Percentiles rank a stretch among this genome's conserved stretches.
phyloP scores from a whole-genome alignment of 2,113 vertebrate genomes.

The Cnemophilus loriae region DNA sequence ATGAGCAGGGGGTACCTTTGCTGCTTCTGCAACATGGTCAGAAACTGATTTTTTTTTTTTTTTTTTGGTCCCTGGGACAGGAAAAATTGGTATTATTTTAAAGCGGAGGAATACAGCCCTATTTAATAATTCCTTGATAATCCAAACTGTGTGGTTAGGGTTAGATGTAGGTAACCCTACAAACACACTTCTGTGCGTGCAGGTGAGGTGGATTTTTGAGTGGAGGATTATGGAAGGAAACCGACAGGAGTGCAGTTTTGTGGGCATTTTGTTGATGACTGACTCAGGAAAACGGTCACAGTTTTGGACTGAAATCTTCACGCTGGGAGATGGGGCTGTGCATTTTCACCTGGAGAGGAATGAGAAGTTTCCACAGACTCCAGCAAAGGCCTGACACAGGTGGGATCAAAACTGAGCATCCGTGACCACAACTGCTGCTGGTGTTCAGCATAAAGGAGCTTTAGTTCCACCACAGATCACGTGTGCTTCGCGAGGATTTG shows the following conservation, averaged over 20 bases:
- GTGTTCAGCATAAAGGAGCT: background rate
- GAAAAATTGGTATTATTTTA: background rate
- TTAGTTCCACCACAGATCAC: background rate
- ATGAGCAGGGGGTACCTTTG: background rate
- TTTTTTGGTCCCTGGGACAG: background rate
- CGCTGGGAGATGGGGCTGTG: accelerated
- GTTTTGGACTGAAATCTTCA: background rate
- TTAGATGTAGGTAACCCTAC: accelerated
- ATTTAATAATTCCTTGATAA: background rate
- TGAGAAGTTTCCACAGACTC: background rate
- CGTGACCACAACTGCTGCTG: background rate
- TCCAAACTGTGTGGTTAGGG: too few species aligned
- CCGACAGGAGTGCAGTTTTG: background rate
- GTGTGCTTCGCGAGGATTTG: background rate
- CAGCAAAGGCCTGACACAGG: background rate
- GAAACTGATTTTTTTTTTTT: background rate
- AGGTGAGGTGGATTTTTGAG: background rate
- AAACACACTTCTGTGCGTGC: background rate
- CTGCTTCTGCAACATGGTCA: background rate
- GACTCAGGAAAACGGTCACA: background rate
- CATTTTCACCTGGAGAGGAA: background rate
- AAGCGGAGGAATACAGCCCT: background rate
- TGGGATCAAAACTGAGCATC: background rate
- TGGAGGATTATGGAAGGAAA: background rate
- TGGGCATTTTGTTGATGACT: background rate